Base-by-base conservation (phyloP, 2,113 vertebrate genomes). In the Perognathus longimembris region DNA sequence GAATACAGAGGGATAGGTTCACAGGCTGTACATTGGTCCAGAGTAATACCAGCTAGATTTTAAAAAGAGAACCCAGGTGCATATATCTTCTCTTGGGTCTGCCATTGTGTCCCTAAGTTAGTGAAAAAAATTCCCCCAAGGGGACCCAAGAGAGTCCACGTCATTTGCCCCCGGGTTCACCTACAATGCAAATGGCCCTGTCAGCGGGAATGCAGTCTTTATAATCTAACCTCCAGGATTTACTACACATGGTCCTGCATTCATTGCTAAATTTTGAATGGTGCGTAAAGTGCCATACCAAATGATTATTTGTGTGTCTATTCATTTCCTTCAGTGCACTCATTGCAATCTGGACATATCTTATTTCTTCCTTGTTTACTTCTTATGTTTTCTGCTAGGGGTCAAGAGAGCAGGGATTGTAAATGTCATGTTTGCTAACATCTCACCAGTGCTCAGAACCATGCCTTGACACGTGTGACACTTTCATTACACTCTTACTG, bases 331-430 rank as follows among this genome's bases (percentile, higher is more conserved):
- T 84, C 50, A 54, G 22, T 21, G n/a, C 36, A 80, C 45, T 61
- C 59, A 76, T 61, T 26, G 36, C 30, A 45, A 28, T 66, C 24
- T 61, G 7, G n/a, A 54, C 26, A 38, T 67, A 36, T 42, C 32
- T 71, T 82, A 81, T 50, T 79, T 79, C 45, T 20, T 94, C 64
- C 80, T 73, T 69, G 59, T n/a, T 32, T 89, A 63, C 8, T 88
- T 78, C 81, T 38, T 61, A 63, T 63, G 69, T 50, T 88, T 69
- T 24, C n/a, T 50, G 50, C 83, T 45, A 18, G 1, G 59, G 26
- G 67, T 45, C 15, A 45, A 66, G 50, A 74, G 8, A 84, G 26
- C 38, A 89, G 38, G 34, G 36, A 36, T 34, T n/a, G 30, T 57
- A 5, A 6, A 7, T 10, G 24, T 42, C 76, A 69, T 20, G 22